phyloP scores from a whole-genome alignment of 1,140 invertebrate genomes.

The Cheumatopsyche charites region DNA sequence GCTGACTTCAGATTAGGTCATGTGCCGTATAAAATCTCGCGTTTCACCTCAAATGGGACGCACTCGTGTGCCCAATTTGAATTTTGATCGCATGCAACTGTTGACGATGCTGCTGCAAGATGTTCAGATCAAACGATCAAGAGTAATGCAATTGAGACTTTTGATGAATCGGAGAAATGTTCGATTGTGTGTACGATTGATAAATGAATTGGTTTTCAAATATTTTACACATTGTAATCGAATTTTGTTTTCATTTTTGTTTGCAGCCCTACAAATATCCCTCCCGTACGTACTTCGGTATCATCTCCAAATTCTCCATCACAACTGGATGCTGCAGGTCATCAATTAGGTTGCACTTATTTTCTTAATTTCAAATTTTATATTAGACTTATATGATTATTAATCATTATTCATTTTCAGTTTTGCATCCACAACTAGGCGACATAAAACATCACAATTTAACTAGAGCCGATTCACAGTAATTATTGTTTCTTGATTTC shows the following conservation, averaged over 20 bases:
- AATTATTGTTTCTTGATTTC: constrained; percentile 27
- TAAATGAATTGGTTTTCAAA: neutral
- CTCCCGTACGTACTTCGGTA: neutral
- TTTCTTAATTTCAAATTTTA: neutral
- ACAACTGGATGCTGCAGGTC: neutral
- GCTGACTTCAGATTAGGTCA: neutral
- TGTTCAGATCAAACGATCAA: neutral
- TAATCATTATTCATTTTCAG: constrained; percentile 31
- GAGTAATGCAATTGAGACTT: neutral
- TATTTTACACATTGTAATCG: too few species aligned
- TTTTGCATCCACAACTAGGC: constrained; percentile 26
- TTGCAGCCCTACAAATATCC: neutral
- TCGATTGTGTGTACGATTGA: constrained; percentile 9
- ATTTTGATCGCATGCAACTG: neutral
- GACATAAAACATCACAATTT: constrained; percentile 42
- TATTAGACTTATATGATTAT: neutral
- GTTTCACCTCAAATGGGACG: neutral
- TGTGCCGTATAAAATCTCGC: constrained; percentile 18
- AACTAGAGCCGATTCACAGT: constrained; percentile 45
- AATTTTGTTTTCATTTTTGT: neutral
- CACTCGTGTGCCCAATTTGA: neutral
- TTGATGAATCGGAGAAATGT: neutral
- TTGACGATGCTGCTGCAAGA: constrained; percentile 5
- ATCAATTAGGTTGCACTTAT: neutral
- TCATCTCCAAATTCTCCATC: constrained; percentile 6